phyloP scores from a whole-genome alignment of 2,113 vertebrate species.

The Symphodus melops region DNA sequence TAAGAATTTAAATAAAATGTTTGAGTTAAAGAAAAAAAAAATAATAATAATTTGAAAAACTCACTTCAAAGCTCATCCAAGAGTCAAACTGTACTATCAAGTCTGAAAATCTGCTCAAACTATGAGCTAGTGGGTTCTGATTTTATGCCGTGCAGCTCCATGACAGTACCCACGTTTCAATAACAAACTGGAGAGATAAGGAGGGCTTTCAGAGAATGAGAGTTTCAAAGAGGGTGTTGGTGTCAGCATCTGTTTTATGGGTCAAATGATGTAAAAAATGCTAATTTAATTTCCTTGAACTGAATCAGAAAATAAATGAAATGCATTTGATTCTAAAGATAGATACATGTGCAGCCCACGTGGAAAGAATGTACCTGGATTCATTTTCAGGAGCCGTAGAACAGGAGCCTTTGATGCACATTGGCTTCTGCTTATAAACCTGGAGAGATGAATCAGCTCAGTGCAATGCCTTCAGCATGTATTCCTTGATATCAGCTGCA shows the following conservation, averaged over 20 bases:
- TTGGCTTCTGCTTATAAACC: slow-evolving; percentile 13
- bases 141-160: slow-evolving; percentile 1
- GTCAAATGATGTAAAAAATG: slow-evolving; percentile 17
- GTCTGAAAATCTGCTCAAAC: slow-evolving; percentile 34
- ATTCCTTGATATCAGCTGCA: background rate
- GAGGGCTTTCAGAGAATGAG: background rate
- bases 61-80: slow-evolving; percentile 26
- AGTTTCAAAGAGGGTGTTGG: slow-evolving; percentile 19
- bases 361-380: background rate
- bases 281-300: slow-evolving; percentile 18
- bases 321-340: slow-evolving; percentile 19
- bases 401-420: background rate
- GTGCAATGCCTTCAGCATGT: background rate
- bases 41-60: background rate
- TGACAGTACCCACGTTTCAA: background rate
- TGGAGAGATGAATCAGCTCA: background rate
- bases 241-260: background rate
- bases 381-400: background rate
- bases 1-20: slow-evolving; percentile 43
- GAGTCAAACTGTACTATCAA: slow-evolving; percentile 15
- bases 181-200: background rate
- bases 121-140: slow-evolving; percentile 5
- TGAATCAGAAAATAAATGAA: slow-evolving; percentile 15
- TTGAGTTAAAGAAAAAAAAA: slow-evolving; percentile 25
- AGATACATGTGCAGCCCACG: background rate